Base-by-base conservation (phyloP, 2,888 invertebrate genomes). In the Troides helena region DNA sequence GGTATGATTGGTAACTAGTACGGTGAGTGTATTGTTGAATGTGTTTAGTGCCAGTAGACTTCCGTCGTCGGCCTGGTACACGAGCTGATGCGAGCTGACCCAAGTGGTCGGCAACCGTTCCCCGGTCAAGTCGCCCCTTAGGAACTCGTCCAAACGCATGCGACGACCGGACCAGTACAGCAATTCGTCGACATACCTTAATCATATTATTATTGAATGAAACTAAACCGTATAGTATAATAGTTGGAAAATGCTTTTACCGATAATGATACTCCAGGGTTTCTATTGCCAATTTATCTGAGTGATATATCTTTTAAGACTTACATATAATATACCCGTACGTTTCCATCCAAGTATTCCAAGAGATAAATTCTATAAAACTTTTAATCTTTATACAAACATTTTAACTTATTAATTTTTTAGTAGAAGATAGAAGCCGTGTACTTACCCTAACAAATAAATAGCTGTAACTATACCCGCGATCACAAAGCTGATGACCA, bases 391-490 rank as follows among this genome's bases (percentile, higher is more conserved):
- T 39, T 10, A 39, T 10, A 39, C 8, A 46, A 10, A 46, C 17
- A 12, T 14, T 46, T 43, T n/a, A n/a, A 53, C 18, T 53, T n/a
- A n/a, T 53, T 18, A n/a, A n/a, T 12, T 53, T 53, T n/a, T n/a
- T 53, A 21, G 21, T 53, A 53, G 8, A 53, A 53, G 53, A 53
- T 53, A n/a, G 18, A 53, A 18, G 18, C 5, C 50, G 1, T 7
- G 18, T 18, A 86, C 94, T 93, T 79, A 95, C 95, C 97, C 97
- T 86, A 97, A 94, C 85, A 97, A 94, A 93, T 97, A 96, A 91
- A 97, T 97, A 82, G 97, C 97, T 80, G 96, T 96, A 79, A 97
- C 96, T 84, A 97, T 97, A 75, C 97, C 97, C 78, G 96, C 95
- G 90, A 97, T 96, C 81, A 97, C 97, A 90, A 95, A 94, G 87